Base-by-base conservation (phyloP, 2,113 vertebrate species). In the Pomatorhinus ruficollis region DNA sequence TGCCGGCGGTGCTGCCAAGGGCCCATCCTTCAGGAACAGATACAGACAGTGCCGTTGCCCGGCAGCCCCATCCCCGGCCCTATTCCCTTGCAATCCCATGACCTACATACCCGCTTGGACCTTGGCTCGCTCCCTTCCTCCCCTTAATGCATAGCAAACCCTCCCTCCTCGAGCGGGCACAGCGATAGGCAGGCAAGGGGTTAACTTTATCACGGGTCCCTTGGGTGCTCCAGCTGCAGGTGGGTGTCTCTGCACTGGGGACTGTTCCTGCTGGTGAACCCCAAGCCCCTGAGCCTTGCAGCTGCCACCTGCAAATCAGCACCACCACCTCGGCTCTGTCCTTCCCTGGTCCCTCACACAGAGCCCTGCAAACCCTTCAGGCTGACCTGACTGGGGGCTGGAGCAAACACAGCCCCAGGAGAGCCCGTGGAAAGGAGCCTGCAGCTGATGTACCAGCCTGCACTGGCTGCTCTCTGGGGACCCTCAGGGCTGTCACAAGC, bases 21-120 rank as follows among this genome's bases (percentile, higher is more conserved):
- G 56, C 85, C 70, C 70, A 37, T 42, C 45, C n/a, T 84, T 69
- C 96, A 68, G 72, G 77, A 96, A 37, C 90, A 94, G 54, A 56
- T 16, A 53, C 96, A 93, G 90, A 64, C 47, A 61, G 83, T 22
- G 59, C 96, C 9, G 27, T 60, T 72, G 79, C 92, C 92, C 96
- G 85, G 86, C 89, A 90, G 68, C 70, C 89, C 30, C 61, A 50
- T 56, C 66, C 72, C 53, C 1, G 2, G 50, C 54, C 88, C 33
- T 49, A 10, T 42, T 85, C 88, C 95, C 54, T 74, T 33, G 52
- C 83, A 35, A 59, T 80, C 54, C 68, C 82, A 79, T 95, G 95
- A 95, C 96, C 97, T 80, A 95, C 94, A 97, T 92, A 77, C 87
- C 79, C 6, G 15, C 78, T n/a, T 5, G 77, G 92, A 68, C 60